Base-by-base conservation (phyloP, 2,113 vertebrate species). In the Physeter macrocephalus region DNA sequence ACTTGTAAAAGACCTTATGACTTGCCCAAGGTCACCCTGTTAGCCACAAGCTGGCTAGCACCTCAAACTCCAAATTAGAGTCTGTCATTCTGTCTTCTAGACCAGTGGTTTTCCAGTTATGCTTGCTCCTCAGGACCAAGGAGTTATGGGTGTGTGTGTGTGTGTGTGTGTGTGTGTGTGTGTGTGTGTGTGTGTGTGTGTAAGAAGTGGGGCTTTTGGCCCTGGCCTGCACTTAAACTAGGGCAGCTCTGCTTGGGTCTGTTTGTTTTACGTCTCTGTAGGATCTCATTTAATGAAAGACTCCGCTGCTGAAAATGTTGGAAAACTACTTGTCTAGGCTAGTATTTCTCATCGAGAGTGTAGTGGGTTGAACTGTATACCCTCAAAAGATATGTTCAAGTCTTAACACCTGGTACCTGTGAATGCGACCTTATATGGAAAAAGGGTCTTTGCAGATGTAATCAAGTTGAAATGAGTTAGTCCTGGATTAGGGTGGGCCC, bases 271-370 rank as follows among this genome's bases (percentile, higher is more conserved):
- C 7, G 69, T 81, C 57, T 90, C 10, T 46, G 10, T 61, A 74
- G 5, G 36, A 80, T 92, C 95, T 95, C 64, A 85, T 87, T 93
- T 21, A 84, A 74, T 95, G 57, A 93, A 94, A 86, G 9, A 20
- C 36, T 87, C 34, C 61, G 43, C 18, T 94, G 29, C 29, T 96
- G 64, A 39, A 89, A 95, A 83, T 57, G 18, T 36, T 89, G 84
- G 59, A 84, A 91, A 88, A 75, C 15, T n/a, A 71, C 17, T 88
- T 72, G 3, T 75, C 36, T 85, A 67, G 29, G 91, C 9, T 36
- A 77, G 7, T 80, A 95, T 90, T 74, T 95, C 27, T 92, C 41
- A 75, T n/a, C 59, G 43, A 75, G 2, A 52, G 7, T 91, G 6
- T 39, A 69, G 14, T 84, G 77, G 36, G 31, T 84, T 95, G 36